Evolutionary conservation across 2,797 vertebrate species (phyloP), one percentile per base, ranked within the genome.

Genomic region (Gallinago nigripennis): DNA sequence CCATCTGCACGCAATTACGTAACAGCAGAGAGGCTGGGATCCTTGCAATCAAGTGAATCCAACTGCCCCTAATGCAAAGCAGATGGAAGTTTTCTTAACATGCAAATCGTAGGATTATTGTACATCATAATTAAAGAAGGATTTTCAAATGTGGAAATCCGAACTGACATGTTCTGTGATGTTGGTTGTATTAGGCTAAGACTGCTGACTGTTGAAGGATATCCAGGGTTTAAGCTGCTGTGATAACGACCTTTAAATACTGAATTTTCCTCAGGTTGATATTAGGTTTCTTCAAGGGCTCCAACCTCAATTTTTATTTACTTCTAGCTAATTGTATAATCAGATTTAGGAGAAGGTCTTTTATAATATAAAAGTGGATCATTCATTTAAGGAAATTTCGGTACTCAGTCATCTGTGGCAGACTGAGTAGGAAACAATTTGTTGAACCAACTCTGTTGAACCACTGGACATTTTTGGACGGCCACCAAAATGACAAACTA

Each of bases 1-100:
- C 97, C 97, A 97, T 96, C 97, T 98, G 97, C 92, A 94, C 73
- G 69, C 87, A 97, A 92, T 96, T 98, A 98, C 71, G 37, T 97
- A 94, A 96, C 82, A 82, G 60, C 41, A 4, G 54, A 92, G 93
- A 78, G 82, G 89, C 90, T 91, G 87, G 92, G 86, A 94, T 90
- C 68, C 90, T 97, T 86, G 87, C 95, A 97, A 65, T 97, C 97
- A 95, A 96, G 92, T 93, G 92, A 95, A 95, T 97, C 96, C 97
- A 94, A 95, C 90, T 92, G 92, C 75, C 70, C 61, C 82, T 97
- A 95, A 98, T 92, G 90, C 76, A 97, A 93, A 97, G 78, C 98
- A 98, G 97, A 98, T 97, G 97, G 92, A 70, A 81, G 33, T 18
- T 96, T 95, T 94, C 89, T 96, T 82, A 88, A 91, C 94, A 91